Percentiles rank a stretch among this genome's conserved stretches.
phyloP scores from a whole-genome alignment of 2,113 vertebrate genomes.

The Danionella cerebrum region DNA sequence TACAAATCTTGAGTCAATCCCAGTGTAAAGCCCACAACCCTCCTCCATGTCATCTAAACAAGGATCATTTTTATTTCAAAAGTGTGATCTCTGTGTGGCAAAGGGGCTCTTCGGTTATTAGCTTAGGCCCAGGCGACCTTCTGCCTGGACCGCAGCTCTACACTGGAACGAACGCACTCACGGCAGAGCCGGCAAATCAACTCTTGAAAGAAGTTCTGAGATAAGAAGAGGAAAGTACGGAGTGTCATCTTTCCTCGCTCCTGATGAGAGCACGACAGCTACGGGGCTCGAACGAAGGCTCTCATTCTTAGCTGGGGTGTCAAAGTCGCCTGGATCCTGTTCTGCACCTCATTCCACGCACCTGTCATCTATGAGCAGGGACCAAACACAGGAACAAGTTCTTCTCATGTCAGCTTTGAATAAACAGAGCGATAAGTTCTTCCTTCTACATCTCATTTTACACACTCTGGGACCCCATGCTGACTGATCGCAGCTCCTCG shows the following conservation, averaged over 20 bases:
- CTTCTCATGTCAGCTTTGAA: constrained; percentile 60
- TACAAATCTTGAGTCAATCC: no score
- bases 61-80: no score
- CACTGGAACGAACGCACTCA: constrained; percentile 27
- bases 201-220: not conserved
- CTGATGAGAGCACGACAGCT: constrained; percentile 29
- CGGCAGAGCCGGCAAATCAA: not conserved
- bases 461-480: constrained; percentile 51
- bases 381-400: constrained; percentile 56
- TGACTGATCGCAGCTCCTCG: constrained; percentile 49
- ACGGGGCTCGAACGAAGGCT: constrained; percentile 16
- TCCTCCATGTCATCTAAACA: no score
- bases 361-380: constrained; percentile 55
- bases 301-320: constrained; percentile 34
- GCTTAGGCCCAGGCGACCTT: constrained; percentile 66
- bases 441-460: constrained; percentile 27
- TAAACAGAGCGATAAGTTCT: constrained; percentile 52
- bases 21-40: no score
- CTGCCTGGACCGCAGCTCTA: constrained; percentile 48
- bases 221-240: constrained; percentile 30
- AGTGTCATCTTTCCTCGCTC: constrained; percentile 12
- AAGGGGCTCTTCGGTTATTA: no score
- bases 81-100: no score
- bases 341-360: constrained; percentile 30
- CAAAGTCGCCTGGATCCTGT: constrained; percentile 34